Conservation (phyloP, 1,140 invertebrate genomes). For the Telenomus remus region DNA sequence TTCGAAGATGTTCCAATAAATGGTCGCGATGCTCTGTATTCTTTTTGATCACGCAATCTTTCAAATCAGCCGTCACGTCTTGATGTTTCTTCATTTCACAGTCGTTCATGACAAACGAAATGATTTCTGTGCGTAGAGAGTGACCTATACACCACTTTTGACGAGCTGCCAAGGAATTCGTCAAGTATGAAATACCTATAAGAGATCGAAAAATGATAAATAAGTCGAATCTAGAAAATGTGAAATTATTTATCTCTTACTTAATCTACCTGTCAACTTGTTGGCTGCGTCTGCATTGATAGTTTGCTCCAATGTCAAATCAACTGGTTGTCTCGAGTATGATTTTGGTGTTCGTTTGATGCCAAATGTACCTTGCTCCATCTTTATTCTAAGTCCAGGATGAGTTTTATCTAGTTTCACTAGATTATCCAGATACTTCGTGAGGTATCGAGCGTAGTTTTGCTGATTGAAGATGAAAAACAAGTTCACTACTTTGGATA, state of each 20-base stretch:
- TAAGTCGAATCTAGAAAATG: background rate
- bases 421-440: slow-evolving; percentile 47
- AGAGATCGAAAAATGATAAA: too few species aligned
- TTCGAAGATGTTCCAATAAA: slow-evolving; percentile 10
- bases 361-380: slow-evolving; percentile 49
- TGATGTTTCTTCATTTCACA: slow-evolving; percentile 18
- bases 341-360: slow-evolving; percentile 52
- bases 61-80: slow-evolving; percentile 38
- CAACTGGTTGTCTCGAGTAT: slow-evolving; percentile 51
- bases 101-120: slow-evolving; percentile 19
- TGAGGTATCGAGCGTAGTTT: slow-evolving; percentile 62
- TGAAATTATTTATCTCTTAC: background rate
- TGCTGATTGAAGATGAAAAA: slow-evolving; percentile 66
- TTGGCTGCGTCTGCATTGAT: slow-evolving; percentile 59
- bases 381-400: slow-evolving; percentile 48
- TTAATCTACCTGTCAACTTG: slow-evolving; percentile 37
- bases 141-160: slow-evolving; percentile 43
- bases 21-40: slow-evolving; percentile 1
- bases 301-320: slow-evolving; percentile 60
- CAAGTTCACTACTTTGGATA: slow-evolving; percentile 61
- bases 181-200: slow-evolving; percentile 45
- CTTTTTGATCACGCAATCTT: slow-evolving; percentile 14
- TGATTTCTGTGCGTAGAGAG: slow-evolving; percentile 31
- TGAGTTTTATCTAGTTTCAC: slow-evolving; percentile 53
- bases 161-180: slow-evolving; percentile 45